These are phyloP conservation scores for Nebria salina DNA, from an alignment of 2,888 invertebrate species.

Conservation along the genomic window DNA sequence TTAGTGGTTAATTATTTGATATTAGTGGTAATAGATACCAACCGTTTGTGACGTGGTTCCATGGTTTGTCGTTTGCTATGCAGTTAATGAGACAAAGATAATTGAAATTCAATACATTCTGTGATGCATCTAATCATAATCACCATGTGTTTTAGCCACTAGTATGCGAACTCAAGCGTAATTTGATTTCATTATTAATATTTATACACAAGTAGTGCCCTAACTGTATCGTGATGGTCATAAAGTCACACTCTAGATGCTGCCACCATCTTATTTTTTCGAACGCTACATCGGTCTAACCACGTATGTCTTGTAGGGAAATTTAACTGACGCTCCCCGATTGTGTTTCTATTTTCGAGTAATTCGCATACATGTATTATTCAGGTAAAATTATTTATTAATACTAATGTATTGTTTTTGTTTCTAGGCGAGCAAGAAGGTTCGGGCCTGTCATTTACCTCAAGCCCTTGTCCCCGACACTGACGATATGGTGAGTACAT, in stretches of 20 bases:
- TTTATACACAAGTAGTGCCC: no score
- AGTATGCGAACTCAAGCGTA: no score
- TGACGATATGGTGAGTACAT: slow-evolving; percentile 79
- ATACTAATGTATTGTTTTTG: slow-evolving; percentile 43
- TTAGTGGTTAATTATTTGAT: not conserved
- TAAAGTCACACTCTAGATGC: no score
- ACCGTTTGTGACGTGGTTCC: not conserved
- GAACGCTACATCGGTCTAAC: no score
- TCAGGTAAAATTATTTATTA: not conserved
- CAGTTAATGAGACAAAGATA: not conserved
- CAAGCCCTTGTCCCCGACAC: slow-evolving; percentile 69
- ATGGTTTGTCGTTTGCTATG: not conserved
- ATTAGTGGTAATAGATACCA: not conserved
- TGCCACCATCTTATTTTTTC: no score
- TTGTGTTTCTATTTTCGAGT: no score
- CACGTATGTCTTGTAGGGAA: no score
- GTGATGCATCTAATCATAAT: not conserved
- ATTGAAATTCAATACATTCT: not conserved
- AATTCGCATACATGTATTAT: no score
- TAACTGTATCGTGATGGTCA: no score
- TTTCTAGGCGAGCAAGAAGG: slow-evolving; percentile 62
- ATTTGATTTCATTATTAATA: no score
- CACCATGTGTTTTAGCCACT: no score
- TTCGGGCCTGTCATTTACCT: slow-evolving; percentile 63
- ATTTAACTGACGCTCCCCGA: no score